Base-by-base conservation (phyloP, 2,888 invertebrate genomes). In the Aporophyla lueneburgensis region DNA sequence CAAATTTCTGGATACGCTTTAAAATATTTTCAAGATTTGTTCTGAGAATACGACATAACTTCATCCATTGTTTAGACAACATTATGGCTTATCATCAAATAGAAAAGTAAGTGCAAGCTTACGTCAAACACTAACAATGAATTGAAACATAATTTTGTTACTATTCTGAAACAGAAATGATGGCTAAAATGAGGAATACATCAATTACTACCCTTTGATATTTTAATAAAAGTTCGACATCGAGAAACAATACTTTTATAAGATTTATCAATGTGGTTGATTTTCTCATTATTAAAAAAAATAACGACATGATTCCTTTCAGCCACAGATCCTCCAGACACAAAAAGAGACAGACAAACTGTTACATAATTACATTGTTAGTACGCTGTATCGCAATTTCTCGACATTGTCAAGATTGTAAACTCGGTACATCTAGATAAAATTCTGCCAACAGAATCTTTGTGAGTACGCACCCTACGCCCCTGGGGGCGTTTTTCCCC, bases 401-500 rank as follows among this genome's bases (percentile, higher is more conserved):
- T 19, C 33, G 24, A 71, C 71, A 76, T 74, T 84, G 81, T 79
- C 78, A 79, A 75, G 74, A 83, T 82, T 82, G 74, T 85, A 84
- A 84, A 83, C 75, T 80, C 61, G 78, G 76, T 78, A 81, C 77
- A 81, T 86, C 84, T 81, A 86, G 85, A 76, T 74, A 86, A 80
- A 82, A 72, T 81, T 71, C 58, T 76, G 74, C 81, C 83, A 80
- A 74, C 86, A 74, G 80, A 82, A 76, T 87, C 77, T 78, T 76
- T 33, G 85, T 71, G 73, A 86, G 86, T 85, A 90, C 90, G 88
- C 90, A 86, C 90, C 90, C 88, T 84, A 81, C 76, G 86, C 85
- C 94, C 90, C 92, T 56, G 51, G 93, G 92, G 94, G 93, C 93
- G 89, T 86, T 95, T 95, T 96, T 92, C 92, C 94, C 92, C 92